phyloP scores from a whole-genome alignment of 2,113 vertebrate species.

The Spilogale gracilis region DNA sequence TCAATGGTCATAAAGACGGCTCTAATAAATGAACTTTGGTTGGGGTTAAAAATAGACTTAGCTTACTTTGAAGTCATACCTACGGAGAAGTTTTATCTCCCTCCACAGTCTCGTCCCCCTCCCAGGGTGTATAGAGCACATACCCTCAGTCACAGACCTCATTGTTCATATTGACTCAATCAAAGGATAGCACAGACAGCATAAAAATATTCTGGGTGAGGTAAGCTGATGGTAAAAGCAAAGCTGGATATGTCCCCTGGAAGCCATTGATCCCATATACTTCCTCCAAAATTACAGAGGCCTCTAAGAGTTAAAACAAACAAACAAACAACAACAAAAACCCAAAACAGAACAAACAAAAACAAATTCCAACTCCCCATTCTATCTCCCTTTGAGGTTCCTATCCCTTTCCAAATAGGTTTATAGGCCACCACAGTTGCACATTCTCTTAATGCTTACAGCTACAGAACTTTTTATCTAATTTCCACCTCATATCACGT shows the following conservation, averaged over 20 bases:
- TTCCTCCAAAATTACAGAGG: neutral
- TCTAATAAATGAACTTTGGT: neutral
- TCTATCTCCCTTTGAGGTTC: neutral
- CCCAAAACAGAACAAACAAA: neutral
- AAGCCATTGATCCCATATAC: neutral
- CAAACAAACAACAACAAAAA: neutral
- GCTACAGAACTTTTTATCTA: neutral
- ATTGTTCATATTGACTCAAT: neutral
- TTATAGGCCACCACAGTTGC: neutral
- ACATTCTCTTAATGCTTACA: neutral
- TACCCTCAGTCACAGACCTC: neutral
- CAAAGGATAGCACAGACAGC: neutral
- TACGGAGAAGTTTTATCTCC: neutral
- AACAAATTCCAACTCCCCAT: neutral
- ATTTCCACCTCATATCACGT: neutral
- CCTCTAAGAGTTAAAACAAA: neutral
- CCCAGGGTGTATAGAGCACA: neutral
- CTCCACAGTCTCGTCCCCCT: neutral
- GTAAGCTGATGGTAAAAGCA: neutral
- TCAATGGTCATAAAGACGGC: neutral
- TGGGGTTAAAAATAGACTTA: neutral
- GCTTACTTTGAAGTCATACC: neutral
- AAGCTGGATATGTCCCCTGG: neutral
- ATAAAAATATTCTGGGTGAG: neutral
- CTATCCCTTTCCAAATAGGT: neutral